These are phyloP conservation scores for Heliconius cydno DNA, from an alignment of 2,888 invertebrate genomes.

Conservation along the genomic window DNA sequence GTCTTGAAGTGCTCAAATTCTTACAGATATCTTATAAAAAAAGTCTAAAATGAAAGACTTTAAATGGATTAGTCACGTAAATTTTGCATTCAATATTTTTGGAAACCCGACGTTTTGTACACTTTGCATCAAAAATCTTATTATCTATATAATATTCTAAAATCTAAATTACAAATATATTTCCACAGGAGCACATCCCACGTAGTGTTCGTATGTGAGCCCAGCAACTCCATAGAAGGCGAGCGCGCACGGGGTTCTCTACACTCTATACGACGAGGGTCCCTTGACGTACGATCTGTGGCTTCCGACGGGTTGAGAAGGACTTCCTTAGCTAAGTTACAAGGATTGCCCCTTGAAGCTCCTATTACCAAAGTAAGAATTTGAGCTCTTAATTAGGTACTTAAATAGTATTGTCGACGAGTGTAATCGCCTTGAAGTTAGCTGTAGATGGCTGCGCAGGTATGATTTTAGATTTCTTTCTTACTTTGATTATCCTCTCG, in stretches of 20 bases:
- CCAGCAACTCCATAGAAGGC: constrained; percentile 67
- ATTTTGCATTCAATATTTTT: too few species aligned
- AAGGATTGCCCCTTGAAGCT: constrained; percentile 94
- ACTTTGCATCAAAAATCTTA: too few species aligned
- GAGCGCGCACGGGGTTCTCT: constrained; percentile 90
- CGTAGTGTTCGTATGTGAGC: constrained; percentile 88
- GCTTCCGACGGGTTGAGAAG: constrained; percentile 92
- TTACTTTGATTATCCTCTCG: too few species aligned
- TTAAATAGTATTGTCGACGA: background rate
- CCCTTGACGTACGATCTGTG: constrained; percentile 92
- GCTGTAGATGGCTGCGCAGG: too few species aligned
- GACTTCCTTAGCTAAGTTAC: constrained; percentile 94
- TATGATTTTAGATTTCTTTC: too few species aligned
- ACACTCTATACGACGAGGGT: constrained; percentile 90
- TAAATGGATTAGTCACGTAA: too few species aligned
- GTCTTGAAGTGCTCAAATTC: too few species aligned
- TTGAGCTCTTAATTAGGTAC: background rate
- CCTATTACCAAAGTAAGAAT: constrained; percentile 92
- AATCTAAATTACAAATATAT: background rate
- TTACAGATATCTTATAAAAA: too few species aligned
- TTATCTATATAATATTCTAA: too few species aligned
- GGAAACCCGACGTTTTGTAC: too few species aligned
- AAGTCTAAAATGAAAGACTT: too few species aligned
- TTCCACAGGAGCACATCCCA: constrained; percentile 84
- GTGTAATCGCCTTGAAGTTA: too few species aligned